Evolutionary conservation across 2,113 vertebrate genomes (phyloP).

Genomic region (Phyllostomus discolor): DNA sequence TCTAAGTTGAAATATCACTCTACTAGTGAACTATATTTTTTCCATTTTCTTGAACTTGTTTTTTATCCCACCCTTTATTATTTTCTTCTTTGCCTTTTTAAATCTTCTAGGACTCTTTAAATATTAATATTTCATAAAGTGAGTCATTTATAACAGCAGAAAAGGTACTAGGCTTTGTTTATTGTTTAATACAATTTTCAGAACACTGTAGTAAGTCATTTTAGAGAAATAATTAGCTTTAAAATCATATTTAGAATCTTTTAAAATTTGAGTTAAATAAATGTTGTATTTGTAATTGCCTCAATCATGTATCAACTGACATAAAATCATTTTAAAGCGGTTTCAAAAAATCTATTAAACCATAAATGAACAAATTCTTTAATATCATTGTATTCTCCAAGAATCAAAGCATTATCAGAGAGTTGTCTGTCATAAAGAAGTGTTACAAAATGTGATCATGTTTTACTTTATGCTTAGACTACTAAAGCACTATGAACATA

Average conservation of each 20-base stretch:
- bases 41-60: background rate
- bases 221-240: conserved; percentile 41
- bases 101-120: background rate
- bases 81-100: background rate
- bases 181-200: background rate
- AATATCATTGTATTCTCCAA: background rate
- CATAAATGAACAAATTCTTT: background rate
- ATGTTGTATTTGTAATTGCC: background rate
- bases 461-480: conserved; percentile 25
- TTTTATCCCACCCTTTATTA: background rate
- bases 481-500: background rate
- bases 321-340: conserved; percentile 45
- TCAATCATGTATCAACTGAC: background rate
- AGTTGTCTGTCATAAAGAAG: background rate
- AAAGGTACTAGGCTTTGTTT: background rate
- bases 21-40: background rate
- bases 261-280: conserved; percentile 21
- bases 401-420: background rate
- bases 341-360: conserved; percentile 27
- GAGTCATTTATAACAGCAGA: background rate
- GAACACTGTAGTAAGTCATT: background rate
- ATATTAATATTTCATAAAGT: conserved; percentile 25
- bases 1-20: background rate
- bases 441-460: conserved; percentile 10
- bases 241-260: conserved; percentile 30